Evolutionary conservation across 2,797 vertebrate genomes (phyloP).

Genomic region (Muscicapa comitata): DNA sequence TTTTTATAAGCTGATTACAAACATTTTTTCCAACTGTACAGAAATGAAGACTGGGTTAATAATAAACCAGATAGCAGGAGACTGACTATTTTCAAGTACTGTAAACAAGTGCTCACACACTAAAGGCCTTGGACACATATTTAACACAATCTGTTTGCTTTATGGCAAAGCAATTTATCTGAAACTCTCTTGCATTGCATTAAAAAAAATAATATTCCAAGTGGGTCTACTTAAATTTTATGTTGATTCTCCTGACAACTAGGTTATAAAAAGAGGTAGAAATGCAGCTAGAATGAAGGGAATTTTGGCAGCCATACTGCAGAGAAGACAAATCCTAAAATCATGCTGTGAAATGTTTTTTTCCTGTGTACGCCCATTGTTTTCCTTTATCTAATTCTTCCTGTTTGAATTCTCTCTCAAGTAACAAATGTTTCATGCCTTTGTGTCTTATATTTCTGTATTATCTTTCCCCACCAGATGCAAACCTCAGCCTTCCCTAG

Average conservation of each 20-base stretch:
- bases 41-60: slow-evolving; percentile 25
- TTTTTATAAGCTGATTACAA: slow-evolving; percentile 4
- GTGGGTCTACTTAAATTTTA: neutral
- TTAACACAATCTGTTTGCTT: neutral
- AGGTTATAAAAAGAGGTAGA: neutral
- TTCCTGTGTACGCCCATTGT: neutral
- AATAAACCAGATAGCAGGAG: slow-evolving; percentile 16
- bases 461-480: neutral
- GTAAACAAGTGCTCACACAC: neutral
- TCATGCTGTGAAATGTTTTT: neutral
- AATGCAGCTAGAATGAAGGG: neutral
- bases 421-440: neutral
- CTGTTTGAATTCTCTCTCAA: neutral
- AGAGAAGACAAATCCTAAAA: neutral
- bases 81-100: neutral
- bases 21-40: neutral
- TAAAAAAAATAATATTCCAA: neutral
- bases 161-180: neutral
- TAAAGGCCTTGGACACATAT: neutral
- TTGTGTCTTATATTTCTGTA: neutral
- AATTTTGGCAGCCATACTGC: neutral
- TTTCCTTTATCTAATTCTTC: neutral
- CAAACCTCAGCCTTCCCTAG: neutral
- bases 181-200: neutral
- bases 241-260: neutral